Evolutionary conservation across 2,888 invertebrate genomes (phyloP).

Genomic region (Oithona nana): DNA sequence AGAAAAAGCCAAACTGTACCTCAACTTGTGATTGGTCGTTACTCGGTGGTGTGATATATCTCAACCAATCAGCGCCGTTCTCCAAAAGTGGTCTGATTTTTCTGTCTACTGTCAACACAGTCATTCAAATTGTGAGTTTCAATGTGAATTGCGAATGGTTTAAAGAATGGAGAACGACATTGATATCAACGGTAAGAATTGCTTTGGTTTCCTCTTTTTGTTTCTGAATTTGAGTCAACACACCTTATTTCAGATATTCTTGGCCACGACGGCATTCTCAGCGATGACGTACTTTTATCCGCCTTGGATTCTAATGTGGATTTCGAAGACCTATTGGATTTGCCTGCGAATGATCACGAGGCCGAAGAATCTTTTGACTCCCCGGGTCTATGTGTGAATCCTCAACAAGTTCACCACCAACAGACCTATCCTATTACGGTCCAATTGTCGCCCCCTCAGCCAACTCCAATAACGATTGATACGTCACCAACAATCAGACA

Average conservation of each 20-base stretch:
- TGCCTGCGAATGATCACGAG: too few relatives aligned
- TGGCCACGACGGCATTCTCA: not conserved
- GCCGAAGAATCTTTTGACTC: not conserved
- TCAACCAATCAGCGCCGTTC: too few relatives aligned
- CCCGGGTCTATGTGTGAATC: not conserved
- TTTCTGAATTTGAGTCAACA: too few relatives aligned
- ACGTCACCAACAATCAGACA: not conserved
- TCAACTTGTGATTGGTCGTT: too few relatives aligned
- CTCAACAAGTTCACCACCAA: not conserved
- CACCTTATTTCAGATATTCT: not conserved
- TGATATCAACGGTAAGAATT: not conserved
- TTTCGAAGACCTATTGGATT: not conserved
- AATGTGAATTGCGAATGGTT: not conserved
- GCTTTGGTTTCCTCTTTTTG: not conserved
- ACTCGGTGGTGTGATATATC: too few relatives aligned
- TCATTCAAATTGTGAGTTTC: not conserved
- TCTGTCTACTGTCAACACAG: not conserved
- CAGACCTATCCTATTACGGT: not conserved
- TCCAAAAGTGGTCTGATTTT: too few relatives aligned
- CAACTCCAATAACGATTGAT: not conserved
- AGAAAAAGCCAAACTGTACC: too few relatives aligned
- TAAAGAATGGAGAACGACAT: not conserved
- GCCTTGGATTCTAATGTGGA: not conserved
- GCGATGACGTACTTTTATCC: not conserved
- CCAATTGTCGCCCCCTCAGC: not conserved